These are phyloP conservation scores for Clarias platycephalus DNA, from an alignment of 2,797 vertebrate genomes.

Conservation along the genomic window DNA sequence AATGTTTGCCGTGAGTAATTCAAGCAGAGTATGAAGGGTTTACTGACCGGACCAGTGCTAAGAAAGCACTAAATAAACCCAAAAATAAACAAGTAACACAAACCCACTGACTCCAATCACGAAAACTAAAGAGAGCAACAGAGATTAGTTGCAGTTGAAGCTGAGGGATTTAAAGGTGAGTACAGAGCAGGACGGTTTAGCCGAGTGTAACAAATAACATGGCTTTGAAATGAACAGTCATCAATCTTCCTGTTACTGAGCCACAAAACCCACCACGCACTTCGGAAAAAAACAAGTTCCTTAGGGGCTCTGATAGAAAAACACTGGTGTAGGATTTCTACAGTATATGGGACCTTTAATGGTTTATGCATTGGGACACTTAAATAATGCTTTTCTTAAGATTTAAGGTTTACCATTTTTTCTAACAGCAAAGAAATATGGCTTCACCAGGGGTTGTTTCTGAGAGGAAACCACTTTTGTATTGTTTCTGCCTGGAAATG, in stretches of 20 bases:
- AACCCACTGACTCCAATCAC: conserved; percentile 25
- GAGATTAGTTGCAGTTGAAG: conserved; percentile 20
- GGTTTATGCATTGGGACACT: neutral
- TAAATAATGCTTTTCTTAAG: conserved; percentile 3
- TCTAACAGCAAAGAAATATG: neutral
- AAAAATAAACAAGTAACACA: conserved; percentile 26
- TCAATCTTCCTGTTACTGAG: conserved; percentile 18
- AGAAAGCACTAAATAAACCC: neutral
- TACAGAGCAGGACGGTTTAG: conserved; percentile 20
- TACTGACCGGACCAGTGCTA: neutral
- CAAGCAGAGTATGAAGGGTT: neutral
- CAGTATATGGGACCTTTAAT: neutral
- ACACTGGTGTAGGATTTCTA: neutral
- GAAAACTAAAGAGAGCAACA: conserved; percentile 9
- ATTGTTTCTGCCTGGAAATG: neutral
- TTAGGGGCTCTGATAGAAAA: neutral
- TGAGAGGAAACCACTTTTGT: neutral
- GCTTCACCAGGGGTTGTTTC: neutral
- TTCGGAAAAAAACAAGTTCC: neutral
- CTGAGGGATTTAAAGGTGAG: conserved; percentile 26
- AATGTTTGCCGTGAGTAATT: neutral
- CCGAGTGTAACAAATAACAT: conserved; percentile 26
- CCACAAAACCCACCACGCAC: neutral
- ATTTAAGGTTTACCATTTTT: neutral
- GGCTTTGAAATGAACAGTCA: conserved; percentile 12